Evolutionary conservation across 2,888 invertebrate species (phyloP).

Genomic region (Shargacucullia verbasci): DNA sequence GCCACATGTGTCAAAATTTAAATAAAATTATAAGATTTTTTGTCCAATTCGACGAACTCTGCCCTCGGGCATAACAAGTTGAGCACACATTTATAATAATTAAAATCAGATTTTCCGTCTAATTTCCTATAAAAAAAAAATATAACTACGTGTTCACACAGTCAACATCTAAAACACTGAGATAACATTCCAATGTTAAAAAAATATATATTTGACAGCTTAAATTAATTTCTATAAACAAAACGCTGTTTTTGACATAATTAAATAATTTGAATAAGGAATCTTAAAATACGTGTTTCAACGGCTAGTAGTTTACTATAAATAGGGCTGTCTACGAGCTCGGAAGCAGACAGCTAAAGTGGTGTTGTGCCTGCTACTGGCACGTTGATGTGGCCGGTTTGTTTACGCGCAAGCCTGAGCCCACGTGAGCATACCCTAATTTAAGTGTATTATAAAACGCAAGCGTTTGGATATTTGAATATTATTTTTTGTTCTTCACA

Average conservation of each 20-base stretch:
- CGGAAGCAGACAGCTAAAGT: constrained; percentile 33
- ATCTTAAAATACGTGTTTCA: too few species aligned
- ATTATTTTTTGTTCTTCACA: too few species aligned
- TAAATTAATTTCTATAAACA: too few species aligned
- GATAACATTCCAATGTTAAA: too few species aligned
- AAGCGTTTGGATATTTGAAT: too few species aligned
- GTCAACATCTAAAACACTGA: too few species aligned
- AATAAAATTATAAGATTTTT: constrained; percentile 2
- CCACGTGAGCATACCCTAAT: too few species aligned
- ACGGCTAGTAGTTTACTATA: constrained; percentile 17
- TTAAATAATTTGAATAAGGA: too few species aligned
- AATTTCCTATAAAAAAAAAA: neutral
- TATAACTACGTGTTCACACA: neutral
- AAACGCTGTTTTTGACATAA: too few species aligned
- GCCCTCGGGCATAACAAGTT: constrained; percentile 5
- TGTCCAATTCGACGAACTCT: constrained; percentile 1
- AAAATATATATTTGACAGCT: too few species aligned
- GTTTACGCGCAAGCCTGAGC: constrained; percentile 23
- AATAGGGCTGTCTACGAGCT: constrained; percentile 41
- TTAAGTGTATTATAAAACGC: too few species aligned
- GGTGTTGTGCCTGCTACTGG: constrained; percentile 21
- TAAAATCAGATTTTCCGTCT: neutral
- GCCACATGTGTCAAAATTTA: neutral
- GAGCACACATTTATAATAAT: constrained; percentile 3
- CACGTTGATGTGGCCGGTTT: constrained; percentile 8